Percentiles rank a stretch among this genome's conserved stretches.
Evolutionary conservation across 30 jellyfish, hydroid and myxozoan genomes (phyloP).

Genomic region (Catostylus mosaicus): DNA sequence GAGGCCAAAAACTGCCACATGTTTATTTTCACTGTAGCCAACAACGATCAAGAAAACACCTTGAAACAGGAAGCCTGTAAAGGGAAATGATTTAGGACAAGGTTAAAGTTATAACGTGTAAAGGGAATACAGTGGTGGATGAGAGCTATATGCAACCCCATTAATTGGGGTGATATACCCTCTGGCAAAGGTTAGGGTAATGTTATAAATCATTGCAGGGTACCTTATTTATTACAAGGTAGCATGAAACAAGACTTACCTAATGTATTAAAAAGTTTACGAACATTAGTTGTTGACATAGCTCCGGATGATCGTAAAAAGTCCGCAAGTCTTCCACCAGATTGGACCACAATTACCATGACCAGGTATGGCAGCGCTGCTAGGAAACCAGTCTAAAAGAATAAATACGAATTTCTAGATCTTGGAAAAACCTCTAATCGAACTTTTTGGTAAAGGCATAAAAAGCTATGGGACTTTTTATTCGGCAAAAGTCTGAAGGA

Average conservation of each 20-base stretch:
- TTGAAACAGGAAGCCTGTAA: slow-evolving; percentile 80
- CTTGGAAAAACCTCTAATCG: too few species aligned
- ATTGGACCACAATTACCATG: slow-evolving; percentile 80
- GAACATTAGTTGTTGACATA: slow-evolving; percentile 79
- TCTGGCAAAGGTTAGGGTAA: not conserved
- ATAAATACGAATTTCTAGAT: slow-evolving; percentile 4
- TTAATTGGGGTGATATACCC: too few species aligned
- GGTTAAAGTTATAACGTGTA: not conserved
- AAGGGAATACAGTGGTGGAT: not conserved
- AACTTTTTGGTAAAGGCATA: too few species aligned
- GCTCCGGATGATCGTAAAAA: slow-evolving; percentile 40
- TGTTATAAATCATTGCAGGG: too few species aligned
- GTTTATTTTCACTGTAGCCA: slow-evolving; percentile 73
- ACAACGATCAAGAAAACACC: slow-evolving; percentile 78
- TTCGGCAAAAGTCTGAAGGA: too few species aligned
- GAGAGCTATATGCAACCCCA: too few species aligned
- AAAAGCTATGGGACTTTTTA: too few species aligned
- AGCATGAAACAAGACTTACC: slow-evolving; percentile 64
- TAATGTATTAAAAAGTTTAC: slow-evolving; percentile 70
- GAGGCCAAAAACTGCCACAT: slow-evolving; percentile 80
- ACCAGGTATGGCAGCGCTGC: slow-evolving; percentile 85
- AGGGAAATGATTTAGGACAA: not conserved
- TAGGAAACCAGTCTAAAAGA: slow-evolving; percentile 84
- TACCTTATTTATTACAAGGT: too few species aligned
- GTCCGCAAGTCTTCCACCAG: slow-evolving; percentile 91